Base-by-base conservation (phyloP, 2,113 vertebrate genomes). In the Taurulus bubalis region DNA sequence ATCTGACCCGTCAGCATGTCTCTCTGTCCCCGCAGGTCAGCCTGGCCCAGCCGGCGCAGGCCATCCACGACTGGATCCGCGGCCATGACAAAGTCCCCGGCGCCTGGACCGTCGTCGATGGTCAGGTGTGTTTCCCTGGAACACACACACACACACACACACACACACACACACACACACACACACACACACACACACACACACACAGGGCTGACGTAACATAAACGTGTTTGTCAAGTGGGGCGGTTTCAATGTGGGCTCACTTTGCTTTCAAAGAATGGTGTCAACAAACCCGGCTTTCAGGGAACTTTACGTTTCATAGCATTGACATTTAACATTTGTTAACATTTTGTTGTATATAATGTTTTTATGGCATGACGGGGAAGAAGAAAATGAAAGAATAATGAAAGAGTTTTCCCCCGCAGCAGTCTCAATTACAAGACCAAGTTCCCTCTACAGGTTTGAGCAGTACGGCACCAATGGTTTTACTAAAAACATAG, bases 1-100 rank as follows among this genome's bases (percentile, higher is more conserved):
- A 42, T 16, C 24, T 59, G 60, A 42, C 0, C 9, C 3, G 4
- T 45, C 24, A 34, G 51, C 78, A 4, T 34, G 14, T 51, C n/a
- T 79, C 6, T 71, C 42, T 65, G 36, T 60, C 62, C 66, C 71
- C 5, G 2, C 72, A 96, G 95, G 80, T 98, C 77, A 93, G 93
- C 82, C 95, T 97, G 94, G 93, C 97, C 77, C 97, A 96, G 85
- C 88, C 97, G 53, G 97, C 98, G 2, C 86, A 93, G 86, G 94
- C 83, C 86, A 96, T 99, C 78, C 98, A 99, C 89, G 98, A 99
- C 79, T 99, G 98, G 98, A 98, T 99, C 87, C 95, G 98, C 16
- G 98, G 98, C 38, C 98, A 99, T 73, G 98, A 99, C 91, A 99
- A 99, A 95, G 96, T 99, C 32, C 98, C 98, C 12, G 98, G 98